phyloP scores from a whole-genome alignment of 2,113 vertebrate species.

The Eubucco bourcierii region DNA sequence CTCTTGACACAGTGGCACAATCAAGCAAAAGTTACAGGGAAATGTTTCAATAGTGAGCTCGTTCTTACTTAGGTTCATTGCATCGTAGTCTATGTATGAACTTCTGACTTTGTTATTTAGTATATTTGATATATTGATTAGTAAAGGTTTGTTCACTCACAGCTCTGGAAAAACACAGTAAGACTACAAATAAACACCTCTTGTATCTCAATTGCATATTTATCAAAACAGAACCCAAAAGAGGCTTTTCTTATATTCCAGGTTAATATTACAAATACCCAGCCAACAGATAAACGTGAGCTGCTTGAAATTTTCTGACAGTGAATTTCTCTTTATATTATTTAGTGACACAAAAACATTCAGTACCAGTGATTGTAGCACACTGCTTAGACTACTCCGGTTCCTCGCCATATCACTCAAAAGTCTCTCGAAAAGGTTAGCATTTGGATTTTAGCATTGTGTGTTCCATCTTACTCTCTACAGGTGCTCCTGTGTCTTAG shows the following conservation, averaged over 20 bases:
- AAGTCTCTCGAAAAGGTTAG: not conserved
- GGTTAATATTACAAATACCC: not conserved
- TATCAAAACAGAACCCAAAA: not conserved
- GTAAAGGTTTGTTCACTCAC: not conserved
- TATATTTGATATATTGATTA: not conserved
- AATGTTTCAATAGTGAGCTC: not conserved
- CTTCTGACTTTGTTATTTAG: conserved; percentile 3
- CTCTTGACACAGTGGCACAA: not conserved
- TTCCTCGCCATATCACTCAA: not conserved
- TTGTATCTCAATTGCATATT: not conserved
- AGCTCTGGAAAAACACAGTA: not conserved
- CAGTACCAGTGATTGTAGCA: not conserved
- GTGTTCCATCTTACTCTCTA: not conserved
- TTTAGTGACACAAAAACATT: not conserved
- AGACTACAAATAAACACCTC: not conserved
- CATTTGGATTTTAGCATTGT: not conserved
- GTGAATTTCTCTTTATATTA: not conserved
- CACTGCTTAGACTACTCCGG: not conserved
- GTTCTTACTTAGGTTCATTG: not conserved
- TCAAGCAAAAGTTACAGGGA: not conserved
- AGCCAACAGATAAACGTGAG: not conserved
- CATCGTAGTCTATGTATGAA: not conserved
- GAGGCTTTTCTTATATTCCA: not conserved
- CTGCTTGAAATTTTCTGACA: not conserved
- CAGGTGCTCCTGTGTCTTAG: not conserved